These are phyloP conservation scores for Gallirallus australis DNA, from an alignment of 2,797 vertebrate species.

Conservation along the genomic window DNA sequence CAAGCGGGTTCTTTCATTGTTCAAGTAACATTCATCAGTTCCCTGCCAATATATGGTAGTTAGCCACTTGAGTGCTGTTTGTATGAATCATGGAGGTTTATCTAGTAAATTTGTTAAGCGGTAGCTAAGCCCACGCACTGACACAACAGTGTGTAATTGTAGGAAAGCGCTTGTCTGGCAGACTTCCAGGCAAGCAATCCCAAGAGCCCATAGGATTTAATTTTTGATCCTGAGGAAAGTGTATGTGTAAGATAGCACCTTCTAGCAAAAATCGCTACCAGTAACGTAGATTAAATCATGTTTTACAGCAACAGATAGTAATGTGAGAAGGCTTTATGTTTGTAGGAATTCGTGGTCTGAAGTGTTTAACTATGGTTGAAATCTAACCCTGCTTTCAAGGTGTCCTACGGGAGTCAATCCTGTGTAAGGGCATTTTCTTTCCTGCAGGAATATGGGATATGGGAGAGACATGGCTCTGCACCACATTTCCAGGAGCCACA, in stretches of 20 bases:
- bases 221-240: conserved; percentile 50
- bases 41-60: background rate
- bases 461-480: background rate
- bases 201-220: conserved; percentile 53
- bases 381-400: background rate
- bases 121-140: conserved; percentile 43
- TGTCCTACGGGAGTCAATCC: background rate
- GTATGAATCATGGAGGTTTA: conserved; percentile 55
- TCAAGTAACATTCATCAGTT: background rate
- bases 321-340: background rate
- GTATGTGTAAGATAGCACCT: conserved; percentile 1
- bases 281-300: background rate
- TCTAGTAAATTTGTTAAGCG: conserved; percentile 52
- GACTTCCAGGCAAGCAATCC: conserved; percentile 47
- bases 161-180: conserved; percentile 53
- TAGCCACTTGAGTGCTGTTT: conserved; percentile 54
- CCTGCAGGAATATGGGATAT: background rate
- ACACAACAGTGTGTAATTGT: conserved; percentile 22
- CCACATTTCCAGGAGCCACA: accelerated
- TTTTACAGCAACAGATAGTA: background rate
- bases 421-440: background rate
- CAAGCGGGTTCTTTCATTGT: conserved; percentile 10
- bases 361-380: background rate
- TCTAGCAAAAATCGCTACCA: conserved; percentile 7
- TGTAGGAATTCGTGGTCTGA: background rate